These are phyloP conservation scores for Sinocyclocheilus anophthalmus DNA, from an alignment of 2,113 vertebrate species.

Conservation along the genomic window DNA sequence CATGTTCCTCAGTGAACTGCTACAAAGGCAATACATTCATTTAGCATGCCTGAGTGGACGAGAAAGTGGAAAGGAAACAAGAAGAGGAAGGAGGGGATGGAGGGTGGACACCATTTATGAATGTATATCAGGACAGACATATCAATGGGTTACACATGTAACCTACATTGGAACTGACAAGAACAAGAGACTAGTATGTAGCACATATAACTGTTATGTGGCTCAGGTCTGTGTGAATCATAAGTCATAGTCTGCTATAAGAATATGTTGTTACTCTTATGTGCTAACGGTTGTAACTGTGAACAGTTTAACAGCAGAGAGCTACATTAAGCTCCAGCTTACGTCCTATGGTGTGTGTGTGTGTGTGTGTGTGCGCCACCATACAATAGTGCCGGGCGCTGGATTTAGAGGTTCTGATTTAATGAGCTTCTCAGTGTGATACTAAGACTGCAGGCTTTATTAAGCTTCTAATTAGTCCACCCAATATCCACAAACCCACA, in stretches of 20 bases:
- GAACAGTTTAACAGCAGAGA: conserved; percentile 21
- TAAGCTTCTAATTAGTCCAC: conserved; percentile 32
- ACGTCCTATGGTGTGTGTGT: background rate
- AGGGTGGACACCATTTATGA: background rate
- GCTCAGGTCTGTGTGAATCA: background rate
- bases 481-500: conserved; percentile 13
- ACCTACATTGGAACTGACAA: background rate
- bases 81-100: background rate
- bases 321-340: conserved; percentile 16
- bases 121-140: background rate
- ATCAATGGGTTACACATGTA: background rate
- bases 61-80: conserved; percentile 2
- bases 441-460: conserved; percentile 28
- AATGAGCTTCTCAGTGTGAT: conserved; percentile 44
- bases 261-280: background rate
- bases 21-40: conserved; percentile 21
- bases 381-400: background rate
- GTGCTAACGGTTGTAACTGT: conserved; percentile 5
- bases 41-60: conserved; percentile 18
- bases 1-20: conserved; percentile 5
- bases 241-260: background rate
- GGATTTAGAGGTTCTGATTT: conserved; percentile 33
- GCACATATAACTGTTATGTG: background rate
- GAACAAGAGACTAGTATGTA: background rate
- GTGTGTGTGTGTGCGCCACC: conserved; percentile 5